Evolutionary conservation across 2,797 vertebrate genomes (phyloP), one percentile per base, ranked within the genome.

Genomic region (Setipinna tenuifilis): DNA sequence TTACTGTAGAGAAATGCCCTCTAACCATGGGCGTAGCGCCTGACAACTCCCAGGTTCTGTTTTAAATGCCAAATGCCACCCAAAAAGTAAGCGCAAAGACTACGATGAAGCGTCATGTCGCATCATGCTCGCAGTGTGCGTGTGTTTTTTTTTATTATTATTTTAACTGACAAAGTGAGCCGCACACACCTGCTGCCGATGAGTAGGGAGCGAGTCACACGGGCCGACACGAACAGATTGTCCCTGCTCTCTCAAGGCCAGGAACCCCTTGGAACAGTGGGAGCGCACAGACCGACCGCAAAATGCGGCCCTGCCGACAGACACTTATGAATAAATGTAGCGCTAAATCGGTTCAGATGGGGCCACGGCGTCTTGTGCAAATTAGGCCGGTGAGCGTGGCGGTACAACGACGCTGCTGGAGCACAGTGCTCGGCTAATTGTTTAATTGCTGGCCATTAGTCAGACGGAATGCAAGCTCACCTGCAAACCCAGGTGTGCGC

Each of bases 401-500:
- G 28, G 31, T 17, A 44, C 71, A 78, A 21, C 35, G 19, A n/a
- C 71, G 31, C 35, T 78, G 17, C 71, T 44, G 35, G 71, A 10
- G 19, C 17, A 17, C 6, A 21, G 17, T 41, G 71, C 19, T 3
- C 71, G 35, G 35, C 25, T 89, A 89, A 91, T 88, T 85, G 87
- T 84, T 90, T 94, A 92, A 94, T 92, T 90, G 84, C 31, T 78
- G 90, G 88, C 91, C 89, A 91, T 94, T 92, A 91, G 89, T 82
- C 44, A 85, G 88, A 85, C 84, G 87, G 90, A 88, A 91, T 83
- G 85, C 50, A 84, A 48, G 86, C 89, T 93, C 93, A 93, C 91
- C 93, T 94, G 92, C 91, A 93, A 90, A 90, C 94, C 95, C 94
- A 95, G 94, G 95, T 96, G 94, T 92, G 93, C 75, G 86, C 80